Conservation (phyloP, 1,140 invertebrate genomes). For the Sitodiplosis mosellana region DNA sequence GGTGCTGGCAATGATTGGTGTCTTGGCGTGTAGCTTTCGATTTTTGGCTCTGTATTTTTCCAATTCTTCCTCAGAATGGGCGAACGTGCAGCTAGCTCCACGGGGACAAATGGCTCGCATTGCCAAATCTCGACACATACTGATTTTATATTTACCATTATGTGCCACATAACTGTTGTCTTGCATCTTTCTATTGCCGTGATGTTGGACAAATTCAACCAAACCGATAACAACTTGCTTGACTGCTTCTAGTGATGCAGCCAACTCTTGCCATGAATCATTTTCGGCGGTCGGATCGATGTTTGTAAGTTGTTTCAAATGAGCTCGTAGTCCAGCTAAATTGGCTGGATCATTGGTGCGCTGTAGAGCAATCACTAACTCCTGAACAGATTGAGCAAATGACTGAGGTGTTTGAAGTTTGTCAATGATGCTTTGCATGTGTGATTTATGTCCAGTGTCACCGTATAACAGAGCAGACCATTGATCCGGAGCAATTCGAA, state of each 20-base stretch:
- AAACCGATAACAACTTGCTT: conserved; percentile 65
- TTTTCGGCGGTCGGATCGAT: conserved; percentile 62
- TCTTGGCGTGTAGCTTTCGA: conserved; percentile 6
- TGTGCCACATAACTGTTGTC: conserved; percentile 36
- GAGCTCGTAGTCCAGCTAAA: conserved; percentile 50
- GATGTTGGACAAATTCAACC: conserved; percentile 68
- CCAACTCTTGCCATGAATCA: conserved; percentile 53
- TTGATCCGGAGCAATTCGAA: conserved; percentile 93
- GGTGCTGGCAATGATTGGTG: not conserved
- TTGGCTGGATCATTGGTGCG: conserved; percentile 78
- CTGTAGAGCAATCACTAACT: conserved; percentile 80
- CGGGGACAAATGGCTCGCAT: conserved; percentile 63
- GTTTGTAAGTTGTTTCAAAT: conserved; percentile 67
- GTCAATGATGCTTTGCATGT: conserved; percentile 97
- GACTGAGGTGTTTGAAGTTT: conserved; percentile 84
- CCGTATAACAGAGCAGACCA: conserved; percentile 95
- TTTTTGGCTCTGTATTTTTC: conserved; percentile 45
- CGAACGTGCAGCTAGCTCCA: conserved; percentile 75
- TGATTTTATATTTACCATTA: conserved; percentile 74
- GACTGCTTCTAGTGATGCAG: conserved; percentile 60
- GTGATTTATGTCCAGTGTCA: conserved; percentile 85
- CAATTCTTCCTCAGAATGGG: conserved; percentile 77
- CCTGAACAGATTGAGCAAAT: conserved; percentile 78
- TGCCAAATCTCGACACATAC: conserved; percentile 72
- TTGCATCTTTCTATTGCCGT: conserved; percentile 44